Base-by-base conservation (phyloP, 2,797 vertebrate species). In the Mormyrops attenuatus region DNA sequence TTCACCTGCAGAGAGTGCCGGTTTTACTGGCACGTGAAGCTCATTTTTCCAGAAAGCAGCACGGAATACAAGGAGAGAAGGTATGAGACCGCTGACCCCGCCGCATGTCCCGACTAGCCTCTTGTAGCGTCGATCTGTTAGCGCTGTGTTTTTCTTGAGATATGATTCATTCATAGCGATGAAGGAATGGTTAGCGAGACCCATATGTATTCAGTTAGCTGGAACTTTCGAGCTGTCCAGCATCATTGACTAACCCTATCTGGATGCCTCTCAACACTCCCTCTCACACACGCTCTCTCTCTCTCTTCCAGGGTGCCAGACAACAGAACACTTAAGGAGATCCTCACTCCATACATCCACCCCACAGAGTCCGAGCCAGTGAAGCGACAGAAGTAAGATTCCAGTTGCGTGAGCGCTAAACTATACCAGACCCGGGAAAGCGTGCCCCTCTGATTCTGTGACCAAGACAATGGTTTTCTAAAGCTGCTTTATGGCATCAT, bases 341-440 rank as follows among this genome's bases (percentile, higher is more conserved):
- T 99, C 93, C 94, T 99, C 90, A 96, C 94, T 49, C 90, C 92
- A 0, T 99, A 98, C 87, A 95, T 98, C 93, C 97, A 99, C 93
- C 97, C 97, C 15, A 95, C 96, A 88, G 97, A 97, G 88, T 97
- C 98, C 0, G 97, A 99, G 94, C 97, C 97, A 89, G 95, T 98
- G 44, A 95, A 93, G 90, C 96, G 96, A 89, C 98, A 99, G 91
- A 99, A 97, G 98, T 99, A 95, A 93, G 93, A 11, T 1, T 11
- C 5, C 8, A 3, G 20, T 22, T 66, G 47, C 17, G 63, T 1
- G 5, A 38, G 7, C 9, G 0, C 15, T 80, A n/a, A 13, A 26
- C 49, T 50, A 4, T 26, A 13, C n/a, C 49, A 49, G n/a, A 49
- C 84, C 49, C 1, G 1, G 22, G 22, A 2, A 26, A 30, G 26